Evolutionary conservation across 2,113 vertebrate genomes (phyloP).

Genomic region (Tachuris rubrigastra): DNA sequence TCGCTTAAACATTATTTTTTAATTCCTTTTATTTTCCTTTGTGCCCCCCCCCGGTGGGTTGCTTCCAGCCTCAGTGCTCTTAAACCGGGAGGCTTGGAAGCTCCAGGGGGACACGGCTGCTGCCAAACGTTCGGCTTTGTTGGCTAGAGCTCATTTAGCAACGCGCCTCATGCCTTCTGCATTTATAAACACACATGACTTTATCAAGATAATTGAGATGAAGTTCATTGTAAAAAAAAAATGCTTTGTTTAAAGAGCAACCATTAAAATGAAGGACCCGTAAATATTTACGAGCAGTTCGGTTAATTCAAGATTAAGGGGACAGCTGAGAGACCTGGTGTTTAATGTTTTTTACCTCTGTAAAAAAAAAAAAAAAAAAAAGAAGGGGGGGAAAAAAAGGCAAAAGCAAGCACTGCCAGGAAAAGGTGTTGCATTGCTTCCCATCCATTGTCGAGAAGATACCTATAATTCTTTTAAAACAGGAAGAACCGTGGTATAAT

Average conservation of each 20-base stretch:
- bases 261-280: constrained; percentile 62
- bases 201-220: constrained; percentile 75
- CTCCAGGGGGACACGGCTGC: neutral
- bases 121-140: neutral
- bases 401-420: constrained; percentile 63
- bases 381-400: neutral
- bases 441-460: constrained; percentile 84
- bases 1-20: rapidly evolving
- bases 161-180: neutral
- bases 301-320: constrained; percentile 44
- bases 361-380: neutral
- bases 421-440: constrained; percentile 83
- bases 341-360: constrained; percentile 11
- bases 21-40: no score
- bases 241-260: constrained; percentile 54
- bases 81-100: neutral
- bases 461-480: constrained; percentile 92
- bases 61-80: neutral
- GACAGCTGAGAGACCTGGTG: neutral
- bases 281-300: constrained; percentile 59
- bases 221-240: constrained; percentile 80
- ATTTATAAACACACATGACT: constrained; percentile 47
- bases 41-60: neutral
- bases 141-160: neutral
- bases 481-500: constrained; percentile 94